Evolutionary conservation across 2,113 vertebrate species (phyloP), one percentile per base, ranked within the genome.

Genomic region (Grammomys surdaster): DNA sequence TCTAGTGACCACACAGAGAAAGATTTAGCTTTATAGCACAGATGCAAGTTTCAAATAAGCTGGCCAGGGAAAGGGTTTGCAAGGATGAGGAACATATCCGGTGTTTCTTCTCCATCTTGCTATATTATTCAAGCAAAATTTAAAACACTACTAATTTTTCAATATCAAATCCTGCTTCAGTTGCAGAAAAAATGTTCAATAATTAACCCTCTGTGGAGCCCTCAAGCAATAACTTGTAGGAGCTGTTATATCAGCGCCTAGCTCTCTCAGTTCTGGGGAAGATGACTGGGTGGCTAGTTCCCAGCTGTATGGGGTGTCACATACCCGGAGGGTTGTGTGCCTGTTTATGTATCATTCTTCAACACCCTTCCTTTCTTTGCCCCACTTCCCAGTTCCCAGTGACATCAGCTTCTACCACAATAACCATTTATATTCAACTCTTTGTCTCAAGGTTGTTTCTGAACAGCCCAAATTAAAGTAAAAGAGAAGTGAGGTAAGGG

Each of bases 241-340:
- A 46, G 43, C 1, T 76, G 31, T 14, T 0, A 4, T 16, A 12
- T n/a, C 17, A 2, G 9, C 1, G 40, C 46, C 48, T 70, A 67
- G 31, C 3, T 89, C 7, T 56, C 3, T 65, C 7, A 4, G 22
- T 36, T 22, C 46, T 43, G 13, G 4, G 2, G 24, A 36, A 20
- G 84, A 10, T 54, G 3, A 70, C 11, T 56, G 13, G 0, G 0
- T 14, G 14, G 3, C n/a, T 43, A 26, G 16, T 69, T 48, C 58
- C 26, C 72, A 54, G 60, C 26, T 36, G 33, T 63, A 80, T 36
- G 10, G 63, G 67, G 48, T 65, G 40, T 65, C 28, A 40, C 26
- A 28, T 4, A 33, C 14, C 36, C 73, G 36, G 5, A 78, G 31
- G 56, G 17, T 28, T 43, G 3, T 13, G 40, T 31, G 5, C 17